phyloP scores from a whole-genome alignment of 2,888 invertebrate species.

The Tachina lurida region DNA sequence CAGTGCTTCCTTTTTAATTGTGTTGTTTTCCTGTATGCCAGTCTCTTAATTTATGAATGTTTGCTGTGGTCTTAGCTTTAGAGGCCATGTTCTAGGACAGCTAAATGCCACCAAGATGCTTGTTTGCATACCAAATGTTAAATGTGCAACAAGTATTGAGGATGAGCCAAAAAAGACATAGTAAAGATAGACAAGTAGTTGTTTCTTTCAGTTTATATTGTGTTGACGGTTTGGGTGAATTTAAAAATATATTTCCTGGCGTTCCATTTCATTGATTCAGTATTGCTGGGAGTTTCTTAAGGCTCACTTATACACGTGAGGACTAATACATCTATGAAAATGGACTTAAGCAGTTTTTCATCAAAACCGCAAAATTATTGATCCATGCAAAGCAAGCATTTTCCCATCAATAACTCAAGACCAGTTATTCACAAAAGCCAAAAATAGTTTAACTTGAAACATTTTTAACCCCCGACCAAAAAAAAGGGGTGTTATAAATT shows the following conservation, averaged over 20 bases:
- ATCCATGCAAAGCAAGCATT: too few relatives aligned
- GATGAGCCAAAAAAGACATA: neutral
- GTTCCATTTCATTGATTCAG: neutral
- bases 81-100: constrained; percentile 65
- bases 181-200: constrained; percentile 53
- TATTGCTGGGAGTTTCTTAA: too few relatives aligned
- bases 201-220: constrained; percentile 48
- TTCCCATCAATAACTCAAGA: too few relatives aligned
- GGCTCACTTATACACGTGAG: too few relatives aligned
- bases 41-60: constrained; percentile 25
- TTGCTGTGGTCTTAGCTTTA: constrained; percentile 57
- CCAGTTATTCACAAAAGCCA: too few relatives aligned
- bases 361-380: too few relatives aligned
- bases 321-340: too few relatives aligned
- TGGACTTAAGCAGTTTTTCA: too few relatives aligned
- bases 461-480: too few relatives aligned
- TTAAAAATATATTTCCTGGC: constrained; percentile 25
- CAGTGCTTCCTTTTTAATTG: constrained; percentile 66
- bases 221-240: constrained; percentile 37
- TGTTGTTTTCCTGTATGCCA: constrained; percentile 61
- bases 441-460: too few relatives aligned
- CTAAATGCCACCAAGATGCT: constrained; percentile 66
- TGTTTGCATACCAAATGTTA: constrained; percentile 55
- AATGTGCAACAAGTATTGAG: constrained; percentile 56
- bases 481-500: too few relatives aligned